Evolutionary conservation across 2,113 vertebrate genomes (phyloP).

Genomic region (Amblyopsis rosae): DNA sequence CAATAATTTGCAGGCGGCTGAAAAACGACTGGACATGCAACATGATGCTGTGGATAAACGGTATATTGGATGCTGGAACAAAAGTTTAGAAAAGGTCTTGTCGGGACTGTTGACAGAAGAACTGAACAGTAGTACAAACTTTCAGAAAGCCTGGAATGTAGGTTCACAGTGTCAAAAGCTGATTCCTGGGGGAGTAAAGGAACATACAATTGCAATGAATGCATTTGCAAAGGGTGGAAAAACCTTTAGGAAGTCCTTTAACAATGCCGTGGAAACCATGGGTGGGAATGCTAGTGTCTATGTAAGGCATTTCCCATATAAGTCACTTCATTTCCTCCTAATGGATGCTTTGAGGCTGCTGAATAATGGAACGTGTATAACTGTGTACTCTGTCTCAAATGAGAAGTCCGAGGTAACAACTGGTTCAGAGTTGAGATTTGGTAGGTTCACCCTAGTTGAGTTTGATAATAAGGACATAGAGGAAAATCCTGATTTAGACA

Average conservation of each 20-base stretch:
- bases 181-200: slow-evolving; percentile 28
- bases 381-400: not conserved
- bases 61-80: slow-evolving; percentile 47
- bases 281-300: slow-evolving; percentile 47
- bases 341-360: slow-evolving; percentile 54
- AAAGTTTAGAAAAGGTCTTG: slow-evolving; percentile 55
- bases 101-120: slow-evolving; percentile 55
- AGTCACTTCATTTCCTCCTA: slow-evolving; percentile 73
- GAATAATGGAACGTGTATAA: slow-evolving; percentile 19
- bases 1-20: slow-evolving; percentile 28
- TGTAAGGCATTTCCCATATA: slow-evolving; percentile 56
- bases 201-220: slow-evolving; percentile 52
- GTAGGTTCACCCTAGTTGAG: slow-evolving; percentile 32
- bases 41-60: slow-evolving; percentile 49
- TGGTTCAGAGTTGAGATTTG: slow-evolving; percentile 49
- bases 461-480: accelerated
- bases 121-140: not conserved
- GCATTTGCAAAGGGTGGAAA: accelerated
- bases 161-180: accelerated
- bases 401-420: accelerated
- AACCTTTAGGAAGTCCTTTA: not conserved
- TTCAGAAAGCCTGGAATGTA: slow-evolving; percentile 19
- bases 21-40: slow-evolving; percentile 37
- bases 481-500: accelerated
- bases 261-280: slow-evolving; percentile 11